A percentile compares a stretch with the other conserved stretches of the same genome.
These are phyloP conservation scores for Gallinago jamesoni DNA, from an alignment of 2,113 vertebrate genomes.

Conservation along the genomic window DNA sequence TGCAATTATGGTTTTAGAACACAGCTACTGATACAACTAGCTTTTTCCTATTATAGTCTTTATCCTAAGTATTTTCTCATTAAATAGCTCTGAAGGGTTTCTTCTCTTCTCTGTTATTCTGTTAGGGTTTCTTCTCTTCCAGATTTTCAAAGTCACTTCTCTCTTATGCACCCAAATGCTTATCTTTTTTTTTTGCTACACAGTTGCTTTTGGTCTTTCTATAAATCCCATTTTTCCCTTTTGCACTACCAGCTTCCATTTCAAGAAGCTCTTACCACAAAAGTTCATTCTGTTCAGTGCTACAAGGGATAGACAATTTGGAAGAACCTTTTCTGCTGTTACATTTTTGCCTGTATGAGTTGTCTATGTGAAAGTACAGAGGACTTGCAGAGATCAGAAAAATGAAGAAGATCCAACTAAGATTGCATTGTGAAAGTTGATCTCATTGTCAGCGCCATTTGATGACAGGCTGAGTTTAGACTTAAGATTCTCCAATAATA, in stretches of 20 bases:
- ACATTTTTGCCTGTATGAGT: not conserved
- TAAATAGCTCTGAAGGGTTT: not conserved
- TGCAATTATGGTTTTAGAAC: conserved; percentile 38
- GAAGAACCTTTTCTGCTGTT: not conserved
- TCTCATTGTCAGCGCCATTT: not conserved
- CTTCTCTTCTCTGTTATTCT: not conserved
- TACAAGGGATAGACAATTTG: not conserved
- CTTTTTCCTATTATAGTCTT: not conserved
- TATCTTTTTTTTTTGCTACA: not conserved
- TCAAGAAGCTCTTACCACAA: not conserved
- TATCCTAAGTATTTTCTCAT: not conserved
- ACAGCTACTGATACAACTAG: conserved; percentile 22
- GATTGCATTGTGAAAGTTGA: not conserved
- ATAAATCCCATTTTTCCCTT: not conserved
- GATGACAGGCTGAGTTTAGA: not conserved
- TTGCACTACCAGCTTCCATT: not conserved
- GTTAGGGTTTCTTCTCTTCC: too few species aligned
- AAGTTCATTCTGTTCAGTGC: not conserved
- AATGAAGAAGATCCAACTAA: not conserved
- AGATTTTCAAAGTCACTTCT: not conserved
- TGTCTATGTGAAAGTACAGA: not conserved
- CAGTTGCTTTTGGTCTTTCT: not conserved
- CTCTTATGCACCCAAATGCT: not conserved
- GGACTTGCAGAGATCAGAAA: not conserved
- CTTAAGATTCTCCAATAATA: not conserved